Evolutionary conservation across 2,797 vertebrate species (phyloP).

Genomic region (Tokudaia muenninki): DNA sequence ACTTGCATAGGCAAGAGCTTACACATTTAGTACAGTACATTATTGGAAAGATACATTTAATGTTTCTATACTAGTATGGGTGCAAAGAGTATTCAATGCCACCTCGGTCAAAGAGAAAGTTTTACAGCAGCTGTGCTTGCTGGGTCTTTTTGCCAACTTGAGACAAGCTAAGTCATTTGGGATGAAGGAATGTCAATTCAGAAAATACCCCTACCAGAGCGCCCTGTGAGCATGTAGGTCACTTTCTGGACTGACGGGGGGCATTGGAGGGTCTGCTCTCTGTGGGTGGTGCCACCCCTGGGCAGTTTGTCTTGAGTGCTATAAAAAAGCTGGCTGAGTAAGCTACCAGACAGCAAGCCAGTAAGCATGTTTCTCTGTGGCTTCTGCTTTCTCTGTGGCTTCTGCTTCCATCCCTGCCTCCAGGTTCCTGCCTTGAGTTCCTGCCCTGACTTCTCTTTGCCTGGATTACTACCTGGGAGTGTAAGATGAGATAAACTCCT

Average conservation of each 20-base stretch:
- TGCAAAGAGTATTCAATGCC: not conserved
- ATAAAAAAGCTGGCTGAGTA: not conserved
- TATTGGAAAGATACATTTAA: not conserved
- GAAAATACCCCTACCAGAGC: not conserved
- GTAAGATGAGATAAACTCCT: not conserved
- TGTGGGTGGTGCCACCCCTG: not conserved
- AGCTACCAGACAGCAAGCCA: not conserved
- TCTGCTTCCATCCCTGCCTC: not conserved
- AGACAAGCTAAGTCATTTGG: not conserved
- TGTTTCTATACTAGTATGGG: not conserved
- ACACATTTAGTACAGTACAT: not conserved
- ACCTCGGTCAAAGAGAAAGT: slow-evolving; percentile 5
- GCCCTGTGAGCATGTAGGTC: not conserved
- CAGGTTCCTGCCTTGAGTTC: not conserved
- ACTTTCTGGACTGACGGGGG: not conserved
- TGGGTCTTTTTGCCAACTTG: not conserved
- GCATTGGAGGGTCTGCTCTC: not conserved
- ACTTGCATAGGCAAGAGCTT: not conserved
- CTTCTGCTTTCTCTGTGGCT: not conserved
- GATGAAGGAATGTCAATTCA: not conserved
- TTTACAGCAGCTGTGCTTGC: not conserved
- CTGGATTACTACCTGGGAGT: not conserved
- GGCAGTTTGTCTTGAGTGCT: not conserved
- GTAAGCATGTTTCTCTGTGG: not conserved
- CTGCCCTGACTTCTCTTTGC: not conserved